Conservation (phyloP, 2,113 vertebrate species). For the Athene cunicularia region DNA sequence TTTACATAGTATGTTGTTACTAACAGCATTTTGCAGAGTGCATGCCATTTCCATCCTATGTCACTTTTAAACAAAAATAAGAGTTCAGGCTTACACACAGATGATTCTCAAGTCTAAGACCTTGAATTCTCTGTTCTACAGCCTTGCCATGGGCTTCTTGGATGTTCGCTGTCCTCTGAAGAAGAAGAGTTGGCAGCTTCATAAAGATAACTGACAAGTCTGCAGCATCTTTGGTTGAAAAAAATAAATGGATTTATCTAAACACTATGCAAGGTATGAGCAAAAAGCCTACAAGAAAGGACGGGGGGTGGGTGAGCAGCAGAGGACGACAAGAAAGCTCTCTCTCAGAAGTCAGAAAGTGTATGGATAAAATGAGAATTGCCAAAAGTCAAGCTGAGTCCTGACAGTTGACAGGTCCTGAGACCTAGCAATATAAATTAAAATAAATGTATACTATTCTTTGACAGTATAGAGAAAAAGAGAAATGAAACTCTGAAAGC, state of each 20-base stretch:
- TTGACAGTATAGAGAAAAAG: background rate
- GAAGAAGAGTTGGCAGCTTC: background rate
- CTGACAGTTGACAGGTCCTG: background rate
- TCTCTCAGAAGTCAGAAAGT: background rate
- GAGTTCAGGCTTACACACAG: background rate
- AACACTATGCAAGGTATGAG: background rate
- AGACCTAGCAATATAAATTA: background rate
- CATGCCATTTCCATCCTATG: background rate
- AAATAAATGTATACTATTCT: background rate
- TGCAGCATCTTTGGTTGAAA: background rate
- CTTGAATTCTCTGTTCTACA: background rate
- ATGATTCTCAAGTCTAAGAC: background rate
- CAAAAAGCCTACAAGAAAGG: background rate
- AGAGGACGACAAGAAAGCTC: background rate
- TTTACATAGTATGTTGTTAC: background rate
- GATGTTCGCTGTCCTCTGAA: background rate
- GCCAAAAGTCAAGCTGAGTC: background rate
- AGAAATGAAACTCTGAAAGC: background rate
- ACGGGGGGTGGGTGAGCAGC: fast-evolving
- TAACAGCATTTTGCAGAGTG: background rate
- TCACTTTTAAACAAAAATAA: background rate
- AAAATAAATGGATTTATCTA: background rate
- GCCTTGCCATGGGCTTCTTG: background rate
- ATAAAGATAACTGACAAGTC: background rate
- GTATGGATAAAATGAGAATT: background rate